phyloP scores from a whole-genome alignment of 2,888 invertebrate species.

The Clusia tigrina region DNA sequence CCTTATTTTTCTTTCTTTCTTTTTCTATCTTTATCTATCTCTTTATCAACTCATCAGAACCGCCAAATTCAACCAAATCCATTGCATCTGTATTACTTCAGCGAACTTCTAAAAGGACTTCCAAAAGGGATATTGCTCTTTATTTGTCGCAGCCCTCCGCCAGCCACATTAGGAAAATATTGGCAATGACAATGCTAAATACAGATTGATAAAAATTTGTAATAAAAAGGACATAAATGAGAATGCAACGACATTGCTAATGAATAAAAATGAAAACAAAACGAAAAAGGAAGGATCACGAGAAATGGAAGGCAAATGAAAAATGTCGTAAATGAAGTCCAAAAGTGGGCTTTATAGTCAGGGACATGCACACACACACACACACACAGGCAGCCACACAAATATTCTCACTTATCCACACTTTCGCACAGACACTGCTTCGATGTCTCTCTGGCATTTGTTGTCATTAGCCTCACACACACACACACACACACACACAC shows the following conservation, averaged over 20 bases:
- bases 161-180: too few species aligned
- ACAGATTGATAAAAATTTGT: not conserved
- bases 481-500: not conserved
- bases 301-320: not conserved
- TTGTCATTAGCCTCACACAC: not conserved
- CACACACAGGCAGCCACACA: not conserved
- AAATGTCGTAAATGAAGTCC: too few species aligned
- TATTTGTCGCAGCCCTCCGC: too few species aligned
- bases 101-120: too few species aligned
- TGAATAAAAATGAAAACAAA: not conserved
- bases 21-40: too few species aligned
- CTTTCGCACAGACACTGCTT: not conserved
- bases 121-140: too few species aligned
- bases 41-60: too few species aligned
- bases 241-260: too few species aligned
- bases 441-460: not conserved
- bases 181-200: not conserved
- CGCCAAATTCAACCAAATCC: too few species aligned
- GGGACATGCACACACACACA: not conserved
- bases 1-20: too few species aligned
- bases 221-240: not conserved
- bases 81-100: too few species aligned
- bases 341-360: slow-evolving; percentile 37
- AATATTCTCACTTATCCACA: not conserved
- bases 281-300: not conserved